A percentile compares a stretch with the other conserved stretches of the same genome.
phyloP scores from a whole-genome alignment of 2,797 vertebrate genomes.

The Decapterus maruadsi region DNA sequence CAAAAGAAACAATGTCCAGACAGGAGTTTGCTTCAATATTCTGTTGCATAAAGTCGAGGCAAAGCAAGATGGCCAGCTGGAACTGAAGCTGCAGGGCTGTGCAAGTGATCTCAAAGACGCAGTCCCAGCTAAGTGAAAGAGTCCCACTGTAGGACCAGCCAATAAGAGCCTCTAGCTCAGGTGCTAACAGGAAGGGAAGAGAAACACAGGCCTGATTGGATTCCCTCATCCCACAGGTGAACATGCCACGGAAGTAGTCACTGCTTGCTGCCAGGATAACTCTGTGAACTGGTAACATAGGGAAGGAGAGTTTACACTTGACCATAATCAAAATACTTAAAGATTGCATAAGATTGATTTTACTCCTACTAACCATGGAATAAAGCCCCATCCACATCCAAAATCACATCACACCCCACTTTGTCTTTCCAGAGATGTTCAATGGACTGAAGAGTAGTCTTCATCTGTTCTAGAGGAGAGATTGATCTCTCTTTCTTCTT shows the following conservation, averaged over 20 bases:
- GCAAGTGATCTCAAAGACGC: slow-evolving; percentile 88
- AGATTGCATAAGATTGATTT: background rate
- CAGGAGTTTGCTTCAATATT: slow-evolving; percentile 85
- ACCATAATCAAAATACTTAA: background rate
- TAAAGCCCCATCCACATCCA: slow-evolving; percentile 72
- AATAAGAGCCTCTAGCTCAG: slow-evolving; percentile 86
- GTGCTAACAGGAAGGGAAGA: slow-evolving; percentile 75
- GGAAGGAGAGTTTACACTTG: slow-evolving; percentile 1
- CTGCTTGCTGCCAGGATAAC: slow-evolving; percentile 88
- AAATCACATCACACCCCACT: slow-evolving; percentile 80
- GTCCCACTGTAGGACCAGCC: slow-evolving; percentile 87
- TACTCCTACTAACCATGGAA: slow-evolving; percentile 76
- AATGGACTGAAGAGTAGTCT: slow-evolving; percentile 66
- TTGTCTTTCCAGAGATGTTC: slow-evolving; percentile 70
- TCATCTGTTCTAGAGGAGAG: slow-evolving; percentile 62
- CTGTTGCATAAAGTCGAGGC: slow-evolving; percentile 84
- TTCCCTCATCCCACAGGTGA: slow-evolving; percentile 90
- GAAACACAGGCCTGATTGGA: slow-evolving; percentile 76
- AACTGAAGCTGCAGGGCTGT: slow-evolving; percentile 91
- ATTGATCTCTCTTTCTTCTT: slow-evolving; percentile 15
- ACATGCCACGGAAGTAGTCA: slow-evolving; percentile 90
- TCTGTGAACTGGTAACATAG: slow-evolving; percentile 83
- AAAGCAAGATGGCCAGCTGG: slow-evolving; percentile 85
- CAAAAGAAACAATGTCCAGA: slow-evolving; percentile 87
- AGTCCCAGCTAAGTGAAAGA: slow-evolving; percentile 86